Evolutionary conservation across 2,113 vertebrate genomes (phyloP).

Genomic region (Solenodon paradoxus): DNA sequence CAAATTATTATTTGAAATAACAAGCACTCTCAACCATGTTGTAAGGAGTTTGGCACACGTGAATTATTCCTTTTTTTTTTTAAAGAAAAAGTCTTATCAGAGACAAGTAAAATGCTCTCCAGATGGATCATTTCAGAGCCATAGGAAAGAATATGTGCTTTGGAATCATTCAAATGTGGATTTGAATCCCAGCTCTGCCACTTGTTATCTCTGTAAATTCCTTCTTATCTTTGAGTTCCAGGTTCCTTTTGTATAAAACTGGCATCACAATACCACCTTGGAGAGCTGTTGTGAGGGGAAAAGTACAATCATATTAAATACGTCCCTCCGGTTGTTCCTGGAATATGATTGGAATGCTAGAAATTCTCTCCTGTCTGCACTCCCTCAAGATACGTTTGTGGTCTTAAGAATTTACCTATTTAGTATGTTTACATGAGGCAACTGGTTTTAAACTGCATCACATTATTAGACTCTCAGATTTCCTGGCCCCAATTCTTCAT

Average conservation of each 20-base stretch:
- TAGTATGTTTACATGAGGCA: not conserved
- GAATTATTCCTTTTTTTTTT: not conserved
- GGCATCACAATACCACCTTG: not conserved
- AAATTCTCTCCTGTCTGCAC: rapidly evolving
- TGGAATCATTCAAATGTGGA: not conserved
- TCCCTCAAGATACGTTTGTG: not conserved
- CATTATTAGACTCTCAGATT: not conserved
- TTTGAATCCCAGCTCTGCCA: not conserved
- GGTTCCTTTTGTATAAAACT: not conserved
- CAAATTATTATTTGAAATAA: not conserved
- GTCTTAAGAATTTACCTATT: not conserved
- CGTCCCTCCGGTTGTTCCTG: not conserved
- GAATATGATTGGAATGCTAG: not conserved
- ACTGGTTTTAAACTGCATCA: not conserved
- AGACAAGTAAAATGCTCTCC: not conserved
- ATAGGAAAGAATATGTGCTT: not conserved
- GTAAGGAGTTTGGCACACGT: not conserved
- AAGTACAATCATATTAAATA: not conserved
- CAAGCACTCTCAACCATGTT: not conserved
- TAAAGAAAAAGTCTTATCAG: not conserved
- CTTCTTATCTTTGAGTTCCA: not conserved
- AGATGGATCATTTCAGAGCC: not conserved
- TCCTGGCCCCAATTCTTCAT: not conserved
- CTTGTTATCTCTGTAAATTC: not conserved
- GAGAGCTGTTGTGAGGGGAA: not conserved